Evolutionary conservation across 2,113 vertebrate species (phyloP), one percentile per base, ranked within the genome.

Genomic region (Cnemophilus loriae): DNA sequence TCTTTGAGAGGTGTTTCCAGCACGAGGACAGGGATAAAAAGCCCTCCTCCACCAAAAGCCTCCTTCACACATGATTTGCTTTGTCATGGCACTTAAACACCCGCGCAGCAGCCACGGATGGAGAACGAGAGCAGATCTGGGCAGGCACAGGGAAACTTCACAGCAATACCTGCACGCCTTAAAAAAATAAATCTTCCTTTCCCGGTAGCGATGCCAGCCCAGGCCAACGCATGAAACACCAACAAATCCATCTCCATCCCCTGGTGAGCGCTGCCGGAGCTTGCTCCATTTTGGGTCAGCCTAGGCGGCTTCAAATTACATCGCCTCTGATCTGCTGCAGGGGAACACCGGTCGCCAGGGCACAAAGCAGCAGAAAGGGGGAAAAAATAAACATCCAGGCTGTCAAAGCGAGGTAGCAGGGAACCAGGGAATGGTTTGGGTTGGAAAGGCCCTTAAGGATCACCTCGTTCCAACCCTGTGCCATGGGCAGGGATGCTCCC

Each of bases 281-380:
- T 91, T 21, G 50, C 95, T 95, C 96, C 95, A 95, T 94, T 93
- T 95, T 95, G 84, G 95, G 93, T 94, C 81, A 35, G 11, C 47
- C 17, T 77, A 78, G 73, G 65, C 78, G 52, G 96, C 92, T 79
- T 90, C 90, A 37, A 46, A 68, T 90, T 85, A 87, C 92, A 85
- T 15, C 10, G 44, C 81, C 55, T 41, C 44, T 5, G 35, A 56
- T 57, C 39, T 18, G 74, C 90, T 41, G 87, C 84, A 50, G 57
- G 59, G 86, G 41, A 91, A 39, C 46, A 42, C 37, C 24, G 69
- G 85, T 83, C 30, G 18, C 67, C 67, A 5, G 8, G 37, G n/a
- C 16, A 87, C 56, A 56, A 17, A 84, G 78, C 83, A n/a, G 18
- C 24, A 7, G 55, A 42, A 55, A 33, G 27, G 10, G 16, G 11